Conservation (phyloP, 2,888 invertebrate species). For the Stegana nigrithorax region DNA sequence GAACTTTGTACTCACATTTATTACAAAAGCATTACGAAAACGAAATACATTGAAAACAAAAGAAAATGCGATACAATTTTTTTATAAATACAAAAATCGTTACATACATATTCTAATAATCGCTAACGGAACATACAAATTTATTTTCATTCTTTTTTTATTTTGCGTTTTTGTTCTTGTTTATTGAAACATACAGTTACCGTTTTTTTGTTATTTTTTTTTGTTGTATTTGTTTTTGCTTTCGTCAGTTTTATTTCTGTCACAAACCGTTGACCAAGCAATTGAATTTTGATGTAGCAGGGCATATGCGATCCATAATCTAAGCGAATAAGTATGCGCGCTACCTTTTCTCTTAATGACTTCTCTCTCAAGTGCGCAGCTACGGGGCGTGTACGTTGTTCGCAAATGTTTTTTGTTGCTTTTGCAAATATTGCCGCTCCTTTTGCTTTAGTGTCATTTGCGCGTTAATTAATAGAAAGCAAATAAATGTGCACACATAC, state of each 20-base stretch:
- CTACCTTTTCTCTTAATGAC: background rate
- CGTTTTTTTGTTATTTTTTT: background rate
- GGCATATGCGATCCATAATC: background rate
- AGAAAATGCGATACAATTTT: background rate
- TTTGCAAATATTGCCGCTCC: no score
- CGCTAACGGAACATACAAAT: background rate
- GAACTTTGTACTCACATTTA: slow-evolving; percentile 5
- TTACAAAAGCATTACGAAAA: background rate
- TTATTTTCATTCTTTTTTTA: background rate
- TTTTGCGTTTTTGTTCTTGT: background rate
- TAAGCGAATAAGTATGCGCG: background rate
- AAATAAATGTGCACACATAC: no score
- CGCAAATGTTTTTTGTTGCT: no score
- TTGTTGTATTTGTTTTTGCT: background rate
- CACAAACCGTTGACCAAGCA: background rate
- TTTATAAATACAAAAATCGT: background rate
- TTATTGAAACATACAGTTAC: background rate
- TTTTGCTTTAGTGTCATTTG: no score
- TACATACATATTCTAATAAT: background rate
- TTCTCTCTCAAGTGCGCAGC: no score
- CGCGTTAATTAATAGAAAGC: no score
- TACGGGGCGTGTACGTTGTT: no score
- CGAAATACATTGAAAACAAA: background rate
- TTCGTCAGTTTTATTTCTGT: no score
- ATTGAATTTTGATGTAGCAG: background rate